phyloP scores from a whole-genome alignment of 2,888 invertebrate genomes.

The Trachelus stipa region DNA sequence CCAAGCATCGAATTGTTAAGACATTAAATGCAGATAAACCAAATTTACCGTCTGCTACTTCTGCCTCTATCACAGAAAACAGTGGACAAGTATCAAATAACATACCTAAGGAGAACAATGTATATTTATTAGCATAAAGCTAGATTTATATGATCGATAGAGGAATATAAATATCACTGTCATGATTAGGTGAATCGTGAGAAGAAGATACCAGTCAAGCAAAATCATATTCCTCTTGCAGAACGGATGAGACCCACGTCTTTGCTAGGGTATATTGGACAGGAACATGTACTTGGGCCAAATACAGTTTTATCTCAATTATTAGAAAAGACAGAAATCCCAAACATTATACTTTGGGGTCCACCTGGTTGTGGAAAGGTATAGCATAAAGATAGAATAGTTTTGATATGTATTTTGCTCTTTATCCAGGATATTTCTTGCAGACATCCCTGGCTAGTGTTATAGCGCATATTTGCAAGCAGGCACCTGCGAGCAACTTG shows the following conservation, averaged over 20 bases:
- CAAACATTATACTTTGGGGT: constrained; percentile 88
- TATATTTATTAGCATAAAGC: not conserved
- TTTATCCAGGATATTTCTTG: constrained; percentile 34
- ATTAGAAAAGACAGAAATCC: constrained; percentile 76
- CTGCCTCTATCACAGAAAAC: not conserved
- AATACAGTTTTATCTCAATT: constrained; percentile 75
- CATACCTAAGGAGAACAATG: not conserved
- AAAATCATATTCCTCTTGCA: constrained; percentile 72
- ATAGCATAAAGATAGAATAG: constrained; percentile 23
- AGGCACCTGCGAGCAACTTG: constrained; percentile 66
- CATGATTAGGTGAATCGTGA: not conserved
- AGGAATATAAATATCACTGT: not conserved
- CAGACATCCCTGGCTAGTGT: constrained; percentile 83
- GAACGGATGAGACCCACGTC: constrained; percentile 78
- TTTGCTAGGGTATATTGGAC: constrained; percentile 78
- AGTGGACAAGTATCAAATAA: not conserved
- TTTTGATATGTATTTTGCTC: not conserved
- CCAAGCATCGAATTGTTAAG: not conserved
- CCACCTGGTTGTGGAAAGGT: constrained; percentile 90
- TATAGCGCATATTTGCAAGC: constrained; percentile 77
- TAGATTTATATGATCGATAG: not conserved
- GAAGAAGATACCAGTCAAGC: constrained; percentile 26
- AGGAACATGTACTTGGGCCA: constrained; percentile 76
- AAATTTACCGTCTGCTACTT: not conserved
- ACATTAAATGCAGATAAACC: not conserved